Evolutionary conservation across 2,797 vertebrate genomes (phyloP).

Genomic region (Calcarius lapponicus): DNA sequence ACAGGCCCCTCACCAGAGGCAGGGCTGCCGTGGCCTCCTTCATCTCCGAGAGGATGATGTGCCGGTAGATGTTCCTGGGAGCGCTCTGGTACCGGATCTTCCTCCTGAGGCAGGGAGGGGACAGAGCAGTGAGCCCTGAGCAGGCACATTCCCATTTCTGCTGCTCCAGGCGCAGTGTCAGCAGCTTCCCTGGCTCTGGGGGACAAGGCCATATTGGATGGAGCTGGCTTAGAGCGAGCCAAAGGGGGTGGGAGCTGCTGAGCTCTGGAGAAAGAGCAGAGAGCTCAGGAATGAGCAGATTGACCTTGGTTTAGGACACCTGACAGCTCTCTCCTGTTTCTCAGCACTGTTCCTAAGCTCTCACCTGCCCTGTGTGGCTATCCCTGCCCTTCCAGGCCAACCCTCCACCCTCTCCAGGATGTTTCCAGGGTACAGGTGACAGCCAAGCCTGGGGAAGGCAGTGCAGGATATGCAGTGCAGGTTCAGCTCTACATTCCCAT

Average conservation of each 20-base stretch:
- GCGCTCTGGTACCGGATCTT: slow-evolving; percentile 93
- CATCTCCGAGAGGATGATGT: slow-evolving; percentile 93
- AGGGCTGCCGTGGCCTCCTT: slow-evolving; percentile 90
- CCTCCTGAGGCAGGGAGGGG: slow-evolving; percentile 74
- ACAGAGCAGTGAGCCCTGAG: neutral
- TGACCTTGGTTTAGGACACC: neutral
- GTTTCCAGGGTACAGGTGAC: neutral
- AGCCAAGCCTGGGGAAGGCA: neutral
- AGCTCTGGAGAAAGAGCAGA: neutral
- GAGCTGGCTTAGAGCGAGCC: neutral
- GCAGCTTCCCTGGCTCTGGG: neutral
- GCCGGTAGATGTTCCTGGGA: slow-evolving; percentile 93
- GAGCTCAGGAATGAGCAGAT: neutral
- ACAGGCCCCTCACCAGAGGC: slow-evolving; percentile 83
- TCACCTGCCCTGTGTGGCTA: neutral
- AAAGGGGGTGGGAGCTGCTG: neutral
- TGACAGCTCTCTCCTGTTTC: neutral
- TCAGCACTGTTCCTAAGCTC: neutral
- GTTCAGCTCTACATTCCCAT: fast-evolving
- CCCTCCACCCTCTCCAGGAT: neutral
- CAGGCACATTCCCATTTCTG: neutral
- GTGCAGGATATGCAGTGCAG: neutral
- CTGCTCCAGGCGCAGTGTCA: neutral
- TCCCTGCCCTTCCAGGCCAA: neutral
- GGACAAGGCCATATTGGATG: neutral